These are phyloP conservation scores for Garrulus glandarius DNA, from an alignment of 2,797 vertebrate genomes.

Conservation along the genomic window DNA sequence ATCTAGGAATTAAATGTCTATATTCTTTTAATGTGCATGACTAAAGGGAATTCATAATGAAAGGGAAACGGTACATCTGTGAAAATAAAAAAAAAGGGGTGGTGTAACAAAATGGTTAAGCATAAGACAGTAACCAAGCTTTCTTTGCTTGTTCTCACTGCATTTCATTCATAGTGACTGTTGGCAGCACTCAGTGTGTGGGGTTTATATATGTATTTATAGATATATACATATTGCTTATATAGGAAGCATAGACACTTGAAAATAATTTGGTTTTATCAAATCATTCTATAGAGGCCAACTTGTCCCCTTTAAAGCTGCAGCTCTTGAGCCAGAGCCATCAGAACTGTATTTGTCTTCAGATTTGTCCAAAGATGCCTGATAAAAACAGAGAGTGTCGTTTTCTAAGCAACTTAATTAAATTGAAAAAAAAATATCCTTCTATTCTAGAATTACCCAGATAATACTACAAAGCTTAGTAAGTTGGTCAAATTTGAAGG, in stretches of 20 bases:
- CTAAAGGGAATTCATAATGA: neutral
- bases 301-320: neutral
- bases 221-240: constrained; percentile 48
- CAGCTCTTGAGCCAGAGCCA: neutral
- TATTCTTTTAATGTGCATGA: neutral
- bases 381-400: neutral
- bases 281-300: neutral
- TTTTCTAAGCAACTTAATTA: neutral
- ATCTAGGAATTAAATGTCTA: neutral
- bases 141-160: constrained; percentile 57
- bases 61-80: constrained; percentile 6
- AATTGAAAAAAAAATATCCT: neutral
- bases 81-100: neutral
- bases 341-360: neutral
- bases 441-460: neutral
- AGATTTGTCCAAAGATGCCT: neutral
- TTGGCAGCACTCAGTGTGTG: constrained; percentile 47
- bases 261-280: constrained; percentile 46
- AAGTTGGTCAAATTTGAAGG: neutral
- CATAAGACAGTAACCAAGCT: constrained; percentile 42
- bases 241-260: constrained; percentile 42
- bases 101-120: constrained; percentile 37
- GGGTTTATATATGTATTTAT: constrained; percentile 56
- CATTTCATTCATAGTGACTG: constrained; percentile 63
- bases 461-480: neutral